Evolutionary conservation across 2,888 invertebrate genomes (phyloP), one percentile per base, ranked within the genome.

Genomic region (Lamproptera curius): DNA sequence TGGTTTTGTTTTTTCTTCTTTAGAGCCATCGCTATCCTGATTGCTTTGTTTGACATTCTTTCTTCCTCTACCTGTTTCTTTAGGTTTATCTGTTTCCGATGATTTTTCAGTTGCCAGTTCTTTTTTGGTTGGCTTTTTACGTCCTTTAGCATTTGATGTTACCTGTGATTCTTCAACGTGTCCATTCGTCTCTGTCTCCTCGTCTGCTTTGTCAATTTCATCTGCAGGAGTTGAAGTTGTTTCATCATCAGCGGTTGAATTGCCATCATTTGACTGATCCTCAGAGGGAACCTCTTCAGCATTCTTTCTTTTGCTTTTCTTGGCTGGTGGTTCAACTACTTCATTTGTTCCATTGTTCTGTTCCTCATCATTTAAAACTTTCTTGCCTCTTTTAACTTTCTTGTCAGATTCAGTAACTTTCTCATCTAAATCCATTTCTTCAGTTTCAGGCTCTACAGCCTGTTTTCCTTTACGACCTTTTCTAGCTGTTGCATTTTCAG

Each of bases 391-490:
- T 52, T 83, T 66, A 16, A 55, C 40, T 40, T 65, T 65, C 54
- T 66, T 63, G 23, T 65, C 63, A 33, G 45, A 20, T 6, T 55
- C 42, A 28, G 51, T 52, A 61, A 53, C 50, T 47, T 70, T 63
- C 43, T 65, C 68, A 46, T 59, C 62, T 38, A 69, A 50, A 10
- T 59, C 65, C 34, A 59, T 40, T 39, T 73, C 73, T 41, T 56
- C 59, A 48, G 63, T 61, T 50, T 64, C 67, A 16, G 52, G 43
- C 11, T 68, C 73, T 56, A 64, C 61, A 36, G 65, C 59, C 48
- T 53, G 62, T 65, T 86, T 87, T 17, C 68, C 70, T 67, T 81
- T 85, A 0, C 80, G 79, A 15, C 76, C 77, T 57, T 80, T 84
- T 65, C 80, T 80, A 17, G 80, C 65, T 43, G 63, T 76, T 59